Evolutionary conservation across 2,888 invertebrate genomes (phyloP), one percentile per base, ranked within the genome.

Genomic region (Pediacus dermestoides): DNA sequence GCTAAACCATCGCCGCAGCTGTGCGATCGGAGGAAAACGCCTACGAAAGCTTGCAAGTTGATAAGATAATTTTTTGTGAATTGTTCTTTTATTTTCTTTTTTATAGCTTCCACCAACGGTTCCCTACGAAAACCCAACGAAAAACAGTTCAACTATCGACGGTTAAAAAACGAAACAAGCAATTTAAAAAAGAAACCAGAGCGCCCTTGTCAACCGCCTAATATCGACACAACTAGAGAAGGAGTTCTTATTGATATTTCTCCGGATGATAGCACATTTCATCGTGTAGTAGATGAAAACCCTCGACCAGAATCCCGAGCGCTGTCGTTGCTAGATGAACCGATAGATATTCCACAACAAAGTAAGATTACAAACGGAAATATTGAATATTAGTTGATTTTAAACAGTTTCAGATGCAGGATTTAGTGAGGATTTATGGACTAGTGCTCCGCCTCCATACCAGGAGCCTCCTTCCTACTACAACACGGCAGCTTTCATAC

Each of bases 91-190:
- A n/a, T n/a, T 3, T 28, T 25, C 10, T 21, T 15, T 32, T 35
- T 49, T 49, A 6, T 30, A 58, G 60, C 48, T n/a, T n/a, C n/a
- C n/a, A n/a, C n/a, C 12, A 52, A 52, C 37, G 49, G 55, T 25
- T 46, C 55, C 22, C 26, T 54, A 26, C 39, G 46, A 18, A 52
- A 52, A 34, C 52, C 60, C 2, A 45, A 51, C 6, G 63, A 64
- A 61, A 82, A 85, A 55, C 88, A 85, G 55, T 90, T 88, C 60
- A 81, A 83, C 58, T 91, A 93, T 61, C 83, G 82, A 53, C 90
- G 89, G 61, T 73, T 93, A 13, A 76, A 81, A 38, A 89, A 91
- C 61, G 89, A 91, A 49, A 13, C 32, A 9, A 42, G 32, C 43
- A 44, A 8, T 2, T 15, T 14, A 3, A 31, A 16, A 15, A 50